These are phyloP conservation scores for Diarsia mendica DNA, from an alignment of 2,888 invertebrate genomes.

Conservation along the genomic window DNA sequence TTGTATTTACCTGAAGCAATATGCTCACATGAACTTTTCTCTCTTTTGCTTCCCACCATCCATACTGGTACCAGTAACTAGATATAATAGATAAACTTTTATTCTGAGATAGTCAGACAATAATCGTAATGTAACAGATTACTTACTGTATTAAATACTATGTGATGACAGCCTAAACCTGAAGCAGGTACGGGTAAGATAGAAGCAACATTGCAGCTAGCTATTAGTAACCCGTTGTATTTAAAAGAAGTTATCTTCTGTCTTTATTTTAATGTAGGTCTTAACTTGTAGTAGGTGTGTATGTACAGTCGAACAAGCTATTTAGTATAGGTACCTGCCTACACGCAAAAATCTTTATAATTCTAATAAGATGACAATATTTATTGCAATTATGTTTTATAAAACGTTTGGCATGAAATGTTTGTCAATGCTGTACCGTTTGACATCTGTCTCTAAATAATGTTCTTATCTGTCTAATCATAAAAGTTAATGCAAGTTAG, in stretches of 20 bases:
- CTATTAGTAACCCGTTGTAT: not conserved
- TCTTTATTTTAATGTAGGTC: not conserved
- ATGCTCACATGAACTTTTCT: not conserved
- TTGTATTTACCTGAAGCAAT: not conserved
- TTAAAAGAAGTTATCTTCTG: too few relatives aligned
- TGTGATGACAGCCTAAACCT: not conserved
- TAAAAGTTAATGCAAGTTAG: too few relatives aligned
- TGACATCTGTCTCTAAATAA: too few relatives aligned
- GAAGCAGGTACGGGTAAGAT: too few relatives aligned
- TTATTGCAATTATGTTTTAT: too few relatives aligned
- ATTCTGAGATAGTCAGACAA: conserved; percentile 4
- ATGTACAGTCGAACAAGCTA: too few relatives aligned
- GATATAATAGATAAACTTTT: not conserved
- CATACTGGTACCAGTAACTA: not conserved
- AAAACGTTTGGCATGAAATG: too few relatives aligned
- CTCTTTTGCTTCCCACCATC: not conserved
- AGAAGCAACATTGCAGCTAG: not conserved
- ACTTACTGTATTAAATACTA: not conserved
- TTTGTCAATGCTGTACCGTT: too few relatives aligned
- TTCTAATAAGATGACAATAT: too few relatives aligned
- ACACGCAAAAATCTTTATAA: too few relatives aligned
- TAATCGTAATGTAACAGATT: conserved; percentile 7
- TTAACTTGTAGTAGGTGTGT: not conserved
- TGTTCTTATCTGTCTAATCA: too few relatives aligned
- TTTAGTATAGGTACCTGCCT: too few relatives aligned